Base-by-base conservation (phyloP, 2,113 vertebrate genomes). In the Platanista minor region DNA sequence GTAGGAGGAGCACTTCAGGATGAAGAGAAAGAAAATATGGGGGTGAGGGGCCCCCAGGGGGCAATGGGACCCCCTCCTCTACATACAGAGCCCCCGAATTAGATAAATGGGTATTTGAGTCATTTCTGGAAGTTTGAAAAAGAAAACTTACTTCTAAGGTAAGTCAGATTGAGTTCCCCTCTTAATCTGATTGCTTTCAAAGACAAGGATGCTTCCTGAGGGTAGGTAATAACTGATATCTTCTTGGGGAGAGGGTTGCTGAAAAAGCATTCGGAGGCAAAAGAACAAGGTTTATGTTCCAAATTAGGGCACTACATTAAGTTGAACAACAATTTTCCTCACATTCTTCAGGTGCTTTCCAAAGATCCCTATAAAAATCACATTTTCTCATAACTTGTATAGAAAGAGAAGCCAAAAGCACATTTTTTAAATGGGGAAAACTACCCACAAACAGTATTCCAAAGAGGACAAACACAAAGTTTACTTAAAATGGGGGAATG, bases 51-150 rank as follows among this genome's bases (percentile, higher is more conserved):
- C 59, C 41, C 6, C 36, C 43, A 64, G n/a, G 85, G 90, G 95
- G 82, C 29, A n/a, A 9, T 20, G 33, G 27, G 41, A 36, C 57
- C 46, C 39, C 23, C 20, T 31, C n/a, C n/a, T 77, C 78, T 93
- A 64, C 39, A 17, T 33, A 6, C 78, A 66, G 62, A 94, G 46
- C 5, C 67, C 62, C 27, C n/a, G 11, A 83, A 93, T 87, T 80
- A 83, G 82, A 93, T 87, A 78, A 84, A 52, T 54, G 36, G 1
- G 1, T 67, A 49, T 52, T 54, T 41, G 71, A 82, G 39, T 17
- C 25, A 88, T 97, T 94, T 92, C 96, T 96, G 43, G 94, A 57
- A 33, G 10, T 39, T n/a, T 67, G 36, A 77, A 96, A 81, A 93
- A 69, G 43, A 92, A 92, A 95, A 46, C 52, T 81, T 18, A 80